Evolutionary conservation across 2,797 vertebrate genomes (phyloP), one percentile per base, ranked within the genome.

Genomic region (Rhadinocentrus ornatus): DNA sequence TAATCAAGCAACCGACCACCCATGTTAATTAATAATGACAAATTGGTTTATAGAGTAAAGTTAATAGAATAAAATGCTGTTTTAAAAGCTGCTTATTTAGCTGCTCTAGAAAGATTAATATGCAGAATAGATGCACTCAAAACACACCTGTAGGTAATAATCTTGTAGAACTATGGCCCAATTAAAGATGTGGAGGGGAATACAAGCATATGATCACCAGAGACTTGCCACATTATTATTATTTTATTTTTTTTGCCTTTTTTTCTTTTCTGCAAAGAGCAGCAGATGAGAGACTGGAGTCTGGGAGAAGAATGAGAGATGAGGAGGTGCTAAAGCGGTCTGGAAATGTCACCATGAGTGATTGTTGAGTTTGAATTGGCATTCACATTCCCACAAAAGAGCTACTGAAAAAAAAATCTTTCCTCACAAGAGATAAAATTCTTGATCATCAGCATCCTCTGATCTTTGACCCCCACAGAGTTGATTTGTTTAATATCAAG

Each of bases 1-100:
- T 61, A 82, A 67, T 24, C 1, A 15, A 35, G 53, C 55, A 84
- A 73, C 61, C 71, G 62, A 74, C 57, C 67, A 39, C 1, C 8
- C 6, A 60, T 58, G 85, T 88, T 63, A 71, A 88, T 85, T 69
- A 77, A 83, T 87, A 76, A 88, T 78, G 68, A 62, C 26, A 71
- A 69, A 83, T 61, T 80, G 31, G 88, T 50, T 73, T 55, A 76
- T 66, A 62, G 32, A 72, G 59, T 78, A 24, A 69, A 69, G 37
- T 37, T 44, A 67, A 27, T 56, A 73, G 56, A 71, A 88, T 77
- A 63, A 81, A 87, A 66, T 57, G 71, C 64, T 63, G 48, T 27
- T 63, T 75, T 75, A 72, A 78, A 70, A 15, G 9, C 48, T 60
- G 20, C 32, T 75, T 20, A 57, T 24, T 62, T 69, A 34, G 41